Evolutionary conservation across 35 echinoderm and acorn worm species (phyloP).

Genomic region (Nesometra sesokonis): DNA sequence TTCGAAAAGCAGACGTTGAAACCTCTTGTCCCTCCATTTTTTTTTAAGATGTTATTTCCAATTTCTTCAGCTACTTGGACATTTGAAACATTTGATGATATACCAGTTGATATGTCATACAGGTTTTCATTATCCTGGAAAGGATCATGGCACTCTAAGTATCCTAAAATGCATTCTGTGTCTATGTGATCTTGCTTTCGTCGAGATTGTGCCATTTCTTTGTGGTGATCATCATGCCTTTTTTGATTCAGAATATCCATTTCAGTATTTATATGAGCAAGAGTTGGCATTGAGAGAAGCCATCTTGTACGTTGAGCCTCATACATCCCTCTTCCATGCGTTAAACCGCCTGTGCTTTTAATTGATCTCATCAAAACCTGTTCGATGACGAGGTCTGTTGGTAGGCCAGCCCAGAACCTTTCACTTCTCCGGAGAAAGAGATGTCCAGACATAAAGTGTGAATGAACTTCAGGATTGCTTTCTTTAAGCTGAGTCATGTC

Average conservation of each 20-base stretch:
- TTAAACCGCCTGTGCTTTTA: constrained; percentile 18
- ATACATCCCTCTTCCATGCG: constrained; percentile 8
- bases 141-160: constrained; percentile 7
- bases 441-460: not conserved
- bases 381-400: constrained; percentile 16
- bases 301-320: not conserved
- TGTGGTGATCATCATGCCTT: not conserved
- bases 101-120: constrained; percentile 13
- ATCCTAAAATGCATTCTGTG: constrained; percentile 1
- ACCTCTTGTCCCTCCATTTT: not conserved
- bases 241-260: not conserved
- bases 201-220: not conserved
- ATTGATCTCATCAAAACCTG: constrained; percentile 23
- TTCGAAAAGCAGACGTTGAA: not conserved
- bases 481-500: constrained; percentile 19
- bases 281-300: not conserved
- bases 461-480: not conserved
- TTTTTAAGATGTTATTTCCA: not conserved
- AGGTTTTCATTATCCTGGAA: not conserved
- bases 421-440: constrained; percentile 14
- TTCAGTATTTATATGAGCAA: not conserved
- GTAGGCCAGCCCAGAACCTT: not conserved
- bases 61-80: constrained; percentile 1
- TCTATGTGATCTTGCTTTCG: not conserved
- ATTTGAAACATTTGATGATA: not conserved